Conservation (phyloP, 2,797 vertebrate genomes). For the Acropternis orthonyx region DNA sequence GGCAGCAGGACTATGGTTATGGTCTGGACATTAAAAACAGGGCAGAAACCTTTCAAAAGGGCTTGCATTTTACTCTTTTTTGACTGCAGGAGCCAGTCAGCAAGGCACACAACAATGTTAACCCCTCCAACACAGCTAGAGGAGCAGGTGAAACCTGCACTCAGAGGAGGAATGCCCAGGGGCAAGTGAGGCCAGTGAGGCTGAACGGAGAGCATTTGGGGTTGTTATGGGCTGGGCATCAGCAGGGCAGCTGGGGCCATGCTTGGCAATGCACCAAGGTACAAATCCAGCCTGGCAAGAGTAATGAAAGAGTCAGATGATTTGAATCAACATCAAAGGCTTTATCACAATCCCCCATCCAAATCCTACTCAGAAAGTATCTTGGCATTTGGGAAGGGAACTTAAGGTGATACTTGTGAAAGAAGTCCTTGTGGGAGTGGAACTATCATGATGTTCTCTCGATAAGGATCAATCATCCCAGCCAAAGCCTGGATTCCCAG, state of each 20-base stretch:
- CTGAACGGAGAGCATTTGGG: background rate
- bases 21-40: rapidly evolving
- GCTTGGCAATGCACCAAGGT: background rate
- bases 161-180: rapidly evolving
- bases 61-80: background rate
- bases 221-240: background rate
- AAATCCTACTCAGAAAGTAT: background rate
- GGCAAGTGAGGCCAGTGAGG: rapidly evolving
- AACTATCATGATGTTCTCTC: background rate
- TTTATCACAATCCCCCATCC: background rate
- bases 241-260: background rate
- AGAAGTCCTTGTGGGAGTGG: background rate
- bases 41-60: background rate
- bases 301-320: background rate
- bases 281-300: background rate
- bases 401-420: background rate
- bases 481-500: background rate
- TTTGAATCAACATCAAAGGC: background rate
- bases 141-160: background rate
- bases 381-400: background rate
- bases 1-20: background rate
- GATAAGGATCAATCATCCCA: background rate
- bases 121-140: background rate
- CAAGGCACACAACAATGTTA: background rate
- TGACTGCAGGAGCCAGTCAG: background rate